Base-by-base conservation (phyloP, 2,113 vertebrate species). In the Nothoprocta perdicaria region DNA sequence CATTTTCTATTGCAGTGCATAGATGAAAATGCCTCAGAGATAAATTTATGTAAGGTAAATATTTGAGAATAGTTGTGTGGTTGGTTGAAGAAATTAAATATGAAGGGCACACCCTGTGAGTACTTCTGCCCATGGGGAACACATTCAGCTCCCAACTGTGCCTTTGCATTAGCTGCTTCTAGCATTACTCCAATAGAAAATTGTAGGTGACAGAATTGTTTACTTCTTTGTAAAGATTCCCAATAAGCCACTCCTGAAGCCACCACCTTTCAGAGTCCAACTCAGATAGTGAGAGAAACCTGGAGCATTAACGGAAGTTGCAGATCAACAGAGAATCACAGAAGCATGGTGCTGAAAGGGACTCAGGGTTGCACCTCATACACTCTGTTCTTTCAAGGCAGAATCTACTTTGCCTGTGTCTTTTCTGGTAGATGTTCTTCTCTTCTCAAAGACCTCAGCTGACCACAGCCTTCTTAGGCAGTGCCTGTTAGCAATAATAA, bases 21-120 rank as follows among this genome's bases (percentile, higher is more conserved):
- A 79, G 19, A 69, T 38, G 24, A 60, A 81, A 79, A 58, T 61
- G 53, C 60, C 53, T 86, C 52, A 38, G 33, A 88, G 61, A 65
- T 45, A 7, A 75, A 4, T 88, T 88, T 73, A 79, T 66, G 33
- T 33, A 79, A 78, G 14, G 43, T 84, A 92, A 89, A 68, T 88
- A 68, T 90, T 76, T 90, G 48, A 88, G 77, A 81, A 79, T 16
- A 41, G 9, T 35, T 86, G 8, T 86, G 12, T 31, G 19, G 9
- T 86, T 23, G 67, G 1, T 72, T 80, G 31, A 9, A 5, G 48
- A 88, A 83, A 91, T 88, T 55, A 83, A 61, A 68, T 66, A 81
- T 43, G 57, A 90, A 61, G 62, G 57, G 40, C 26, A 71, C 4
- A 75, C 27, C 12, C 22, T 14, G 40, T 31, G 7, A 55, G 66